These are phyloP conservation scores for Myrmecophaga tridactyla DNA, from an alignment of 2,113 vertebrate species.

Conservation along the genomic window DNA sequence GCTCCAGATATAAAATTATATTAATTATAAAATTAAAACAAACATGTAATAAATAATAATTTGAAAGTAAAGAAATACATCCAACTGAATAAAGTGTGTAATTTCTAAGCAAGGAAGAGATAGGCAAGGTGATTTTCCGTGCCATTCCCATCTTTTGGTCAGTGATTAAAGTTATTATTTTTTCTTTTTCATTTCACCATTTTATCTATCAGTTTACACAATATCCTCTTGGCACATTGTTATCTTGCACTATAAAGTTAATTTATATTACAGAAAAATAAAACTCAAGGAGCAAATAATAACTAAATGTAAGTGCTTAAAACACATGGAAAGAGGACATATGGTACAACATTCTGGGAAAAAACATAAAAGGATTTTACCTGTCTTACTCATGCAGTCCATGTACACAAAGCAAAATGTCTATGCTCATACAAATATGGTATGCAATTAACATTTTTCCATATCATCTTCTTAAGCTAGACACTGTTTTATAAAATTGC, in stretches of 20 bases:
- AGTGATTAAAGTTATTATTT: background rate
- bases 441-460: background rate
- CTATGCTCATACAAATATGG: background rate
- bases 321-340: background rate
- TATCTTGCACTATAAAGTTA: background rate
- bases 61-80: background rate
- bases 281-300: background rate
- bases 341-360: background rate
- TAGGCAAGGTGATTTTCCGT: background rate
- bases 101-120: background rate
- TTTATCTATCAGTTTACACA: background rate
- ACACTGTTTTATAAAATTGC: background rate
- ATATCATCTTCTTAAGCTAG: background rate
- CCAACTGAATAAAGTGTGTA: too few relatives aligned
- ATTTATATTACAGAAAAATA: background rate
- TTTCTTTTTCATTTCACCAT: background rate
- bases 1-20: background rate
- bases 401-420: background rate
- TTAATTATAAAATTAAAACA: background rate
- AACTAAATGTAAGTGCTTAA: background rate
- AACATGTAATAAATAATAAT: background rate
- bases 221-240: background rate
- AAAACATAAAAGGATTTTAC: background rate
- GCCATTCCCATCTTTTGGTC: background rate
- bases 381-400: fast-evolving